A percentile compares a stretch with the other conserved stretches of the same genome.
Evolutionary conservation across 2,888 invertebrate species (phyloP).

Genomic region (Penaeus monodon): DNA sequence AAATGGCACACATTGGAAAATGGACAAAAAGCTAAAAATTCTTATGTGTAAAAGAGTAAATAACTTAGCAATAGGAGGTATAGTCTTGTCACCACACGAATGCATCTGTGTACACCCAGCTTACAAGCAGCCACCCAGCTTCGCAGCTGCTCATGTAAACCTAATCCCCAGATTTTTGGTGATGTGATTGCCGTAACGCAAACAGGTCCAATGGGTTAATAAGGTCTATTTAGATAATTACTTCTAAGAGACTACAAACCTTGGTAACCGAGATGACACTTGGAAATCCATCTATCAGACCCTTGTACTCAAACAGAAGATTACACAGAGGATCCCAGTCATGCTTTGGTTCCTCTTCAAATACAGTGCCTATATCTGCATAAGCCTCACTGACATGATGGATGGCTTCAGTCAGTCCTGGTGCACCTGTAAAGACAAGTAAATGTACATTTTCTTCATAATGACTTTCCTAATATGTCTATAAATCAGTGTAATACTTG

Average conservation of each 20-base stretch:
- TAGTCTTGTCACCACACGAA: too few relatives aligned
- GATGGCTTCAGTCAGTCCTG: conserved; percentile 80
- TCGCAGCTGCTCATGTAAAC: too few relatives aligned
- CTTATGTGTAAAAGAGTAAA: too few relatives aligned
- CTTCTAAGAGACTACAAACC: conserved; percentile 70
- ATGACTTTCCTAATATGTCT: too few relatives aligned
- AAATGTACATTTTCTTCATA: background rate
- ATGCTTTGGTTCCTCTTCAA: conserved; percentile 88
- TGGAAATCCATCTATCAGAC: conserved; percentile 89
- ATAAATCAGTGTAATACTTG: too few relatives aligned
- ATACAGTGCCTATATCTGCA: conserved; percentile 88
- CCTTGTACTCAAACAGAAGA: conserved; percentile 93
- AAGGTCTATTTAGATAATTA: background rate
- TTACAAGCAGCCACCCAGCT: too few relatives aligned
- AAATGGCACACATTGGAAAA: too few relatives aligned
- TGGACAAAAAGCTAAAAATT: too few relatives aligned
- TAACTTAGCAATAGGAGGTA: too few relatives aligned
- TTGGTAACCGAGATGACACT: conserved; percentile 91
- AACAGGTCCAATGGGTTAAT: background rate
- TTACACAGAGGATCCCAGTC: conserved; percentile 94
- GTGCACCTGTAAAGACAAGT: conserved; percentile 47
- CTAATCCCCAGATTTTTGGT: too few relatives aligned
- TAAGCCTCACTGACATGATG: conserved; percentile 90
- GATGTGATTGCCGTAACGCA: background rate
- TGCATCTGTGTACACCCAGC: too few relatives aligned